phyloP scores from a whole-genome alignment of 2,113 vertebrate species.

The Chamaetylas fuelleborni region DNA sequence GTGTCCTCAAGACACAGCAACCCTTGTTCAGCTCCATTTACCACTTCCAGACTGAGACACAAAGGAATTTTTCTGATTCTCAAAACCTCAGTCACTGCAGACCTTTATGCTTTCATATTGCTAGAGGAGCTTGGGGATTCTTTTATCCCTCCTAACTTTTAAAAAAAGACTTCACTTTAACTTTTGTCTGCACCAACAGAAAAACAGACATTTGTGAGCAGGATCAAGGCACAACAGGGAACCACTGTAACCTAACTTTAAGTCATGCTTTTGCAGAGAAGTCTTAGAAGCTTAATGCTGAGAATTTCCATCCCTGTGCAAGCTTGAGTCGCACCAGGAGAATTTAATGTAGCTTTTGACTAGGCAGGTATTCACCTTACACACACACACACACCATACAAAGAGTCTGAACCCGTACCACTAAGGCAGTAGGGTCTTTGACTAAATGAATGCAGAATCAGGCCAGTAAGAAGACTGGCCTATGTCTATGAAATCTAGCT shows the following conservation, averaged over 20 bases:
- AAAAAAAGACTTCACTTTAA: not conserved
- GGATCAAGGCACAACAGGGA: slow-evolving; percentile 25
- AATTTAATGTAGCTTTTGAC: not conserved
- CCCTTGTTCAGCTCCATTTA: not conserved
- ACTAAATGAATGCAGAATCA: not conserved
- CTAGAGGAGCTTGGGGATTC: not conserved
- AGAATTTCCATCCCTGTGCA: not conserved
- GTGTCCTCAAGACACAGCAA: not conserved
- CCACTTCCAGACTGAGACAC: not conserved
- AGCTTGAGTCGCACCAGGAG: not conserved
- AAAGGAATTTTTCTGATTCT: not conserved
- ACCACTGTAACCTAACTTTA: not conserved
- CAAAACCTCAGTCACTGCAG: not conserved
- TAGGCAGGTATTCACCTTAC: not conserved
- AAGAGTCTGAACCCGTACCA: not conserved
- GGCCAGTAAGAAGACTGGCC: not conserved
- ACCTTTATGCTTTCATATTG: not conserved
- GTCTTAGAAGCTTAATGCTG: not conserved
- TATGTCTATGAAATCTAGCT: not conserved
- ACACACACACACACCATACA: not conserved
- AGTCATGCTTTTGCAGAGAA: not conserved
- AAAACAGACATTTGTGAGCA: not conserved
- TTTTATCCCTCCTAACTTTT: not conserved
- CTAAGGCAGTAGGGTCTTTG: not conserved
- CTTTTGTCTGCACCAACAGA: slow-evolving; percentile 1